phyloP scores from a whole-genome alignment of 2,888 invertebrate genomes.

The Phaedon cochleariae region DNA sequence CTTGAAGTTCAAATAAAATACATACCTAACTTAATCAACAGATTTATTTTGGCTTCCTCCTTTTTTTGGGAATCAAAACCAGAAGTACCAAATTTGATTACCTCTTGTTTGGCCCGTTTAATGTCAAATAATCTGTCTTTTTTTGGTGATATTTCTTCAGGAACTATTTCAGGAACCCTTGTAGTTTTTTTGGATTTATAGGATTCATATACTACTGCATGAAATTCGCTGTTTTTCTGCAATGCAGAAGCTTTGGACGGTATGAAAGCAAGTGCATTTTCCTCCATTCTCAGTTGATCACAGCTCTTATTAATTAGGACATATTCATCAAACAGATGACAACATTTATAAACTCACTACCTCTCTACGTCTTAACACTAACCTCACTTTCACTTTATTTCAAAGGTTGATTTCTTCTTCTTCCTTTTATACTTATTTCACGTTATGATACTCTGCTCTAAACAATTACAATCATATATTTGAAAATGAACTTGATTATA shows the following conservation, averaged over 20 bases:
- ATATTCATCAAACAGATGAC: too few species aligned
- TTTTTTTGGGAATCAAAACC: slow-evolving; percentile 77
- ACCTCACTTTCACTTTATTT: too few species aligned
- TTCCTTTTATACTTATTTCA: too few species aligned
- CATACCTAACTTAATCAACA: slow-evolving; percentile 79
- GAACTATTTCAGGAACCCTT: slow-evolving; percentile 40
- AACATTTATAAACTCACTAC: too few species aligned
- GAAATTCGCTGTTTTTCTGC: slow-evolving; percentile 62
- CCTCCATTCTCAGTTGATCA: slow-evolving; percentile 7
- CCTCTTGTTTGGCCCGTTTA: slow-evolving; percentile 80
- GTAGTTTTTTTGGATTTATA: slow-evolving; percentile 64
- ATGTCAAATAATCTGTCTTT: slow-evolving; percentile 70
- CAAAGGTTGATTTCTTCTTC: too few species aligned
- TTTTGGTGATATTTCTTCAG: slow-evolving; percentile 28
- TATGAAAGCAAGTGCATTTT: slow-evolving; percentile 45
- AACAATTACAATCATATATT: too few species aligned
- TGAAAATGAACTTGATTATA: too few species aligned
- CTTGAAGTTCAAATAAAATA: slow-evolving; percentile 35
- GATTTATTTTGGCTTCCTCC: slow-evolving; percentile 78
- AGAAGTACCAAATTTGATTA: slow-evolving; percentile 84
- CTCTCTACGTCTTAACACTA: too few species aligned
- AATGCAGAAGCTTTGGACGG: slow-evolving; percentile 66
- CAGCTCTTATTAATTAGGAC: too few species aligned
- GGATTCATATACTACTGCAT: slow-evolving; percentile 65
- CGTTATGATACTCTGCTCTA: too few species aligned